A percentile compares a stretch with the other conserved stretches of the same genome.
Evolutionary conservation across 2,888 invertebrate species (phyloP).

Genomic region (Metallyticus violacea): DNA sequence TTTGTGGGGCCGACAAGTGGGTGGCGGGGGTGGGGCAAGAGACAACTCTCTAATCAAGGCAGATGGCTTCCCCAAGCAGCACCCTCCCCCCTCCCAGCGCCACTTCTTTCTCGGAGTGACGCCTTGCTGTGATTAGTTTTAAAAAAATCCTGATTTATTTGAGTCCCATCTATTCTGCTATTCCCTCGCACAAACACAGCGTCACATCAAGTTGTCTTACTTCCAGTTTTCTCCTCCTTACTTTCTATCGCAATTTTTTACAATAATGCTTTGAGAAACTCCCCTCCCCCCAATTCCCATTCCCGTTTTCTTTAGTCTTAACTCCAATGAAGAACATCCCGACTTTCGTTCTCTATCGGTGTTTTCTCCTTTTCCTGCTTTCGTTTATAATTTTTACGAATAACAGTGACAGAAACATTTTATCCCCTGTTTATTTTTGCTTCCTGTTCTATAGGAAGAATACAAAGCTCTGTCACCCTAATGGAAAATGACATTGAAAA

Average conservation of each 20-base stretch:
- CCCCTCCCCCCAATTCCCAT: not conserved
- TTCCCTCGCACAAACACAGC: slow-evolving; percentile 22
- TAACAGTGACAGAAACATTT: not conserved
- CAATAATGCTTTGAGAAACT: not conserved
- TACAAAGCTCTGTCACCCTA: not conserved
- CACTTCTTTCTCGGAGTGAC: slow-evolving; percentile 20
- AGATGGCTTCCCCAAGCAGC: slow-evolving; percentile 25
- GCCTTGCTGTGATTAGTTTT: slow-evolving; percentile 33
- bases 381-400: not conserved
- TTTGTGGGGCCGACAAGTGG: slow-evolving; percentile 28
- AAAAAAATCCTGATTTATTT: slow-evolving; percentile 32
- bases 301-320: not conserved
- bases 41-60: slow-evolving; percentile 33
- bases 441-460: not conserved
- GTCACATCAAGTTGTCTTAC: slow-evolving; percentile 19
- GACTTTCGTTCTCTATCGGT: not conserved
- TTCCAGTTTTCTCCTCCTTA: slow-evolving; percentile 12
- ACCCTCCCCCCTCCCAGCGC: not conserved
- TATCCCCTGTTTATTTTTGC: not conserved
- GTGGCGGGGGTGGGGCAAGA: slow-evolving; percentile 25
- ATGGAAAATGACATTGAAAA: not conserved
- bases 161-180: slow-evolving; percentile 26
- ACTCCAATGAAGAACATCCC: not conserved
- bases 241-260: not conserved
- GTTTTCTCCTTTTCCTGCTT: not conserved